phyloP scores from a whole-genome alignment of 2,797 vertebrate genomes.

The Atherinosoma microstoma region DNA sequence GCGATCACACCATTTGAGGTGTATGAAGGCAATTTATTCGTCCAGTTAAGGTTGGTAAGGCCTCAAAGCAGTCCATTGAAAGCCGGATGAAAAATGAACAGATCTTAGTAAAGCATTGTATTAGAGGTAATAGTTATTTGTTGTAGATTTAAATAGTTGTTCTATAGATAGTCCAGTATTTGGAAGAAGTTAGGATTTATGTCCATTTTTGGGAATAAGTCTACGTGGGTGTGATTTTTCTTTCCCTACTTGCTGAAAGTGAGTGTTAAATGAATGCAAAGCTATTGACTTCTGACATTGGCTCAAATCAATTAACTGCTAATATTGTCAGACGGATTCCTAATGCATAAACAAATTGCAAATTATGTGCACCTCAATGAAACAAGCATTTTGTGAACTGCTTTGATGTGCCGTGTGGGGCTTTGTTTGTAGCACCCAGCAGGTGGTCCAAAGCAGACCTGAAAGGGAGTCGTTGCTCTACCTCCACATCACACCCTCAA shows the following conservation, averaged over 20 bases:
- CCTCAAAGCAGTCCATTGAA: slow-evolving; percentile 65
- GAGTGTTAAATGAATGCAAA: slow-evolving; percentile 21
- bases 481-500: slow-evolving; percentile 46
- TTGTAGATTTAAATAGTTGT: slow-evolving; percentile 22
- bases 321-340: slow-evolving; percentile 35
- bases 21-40: slow-evolving; percentile 72
- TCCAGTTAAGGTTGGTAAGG: slow-evolving; percentile 67
- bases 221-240: rapidly evolving
- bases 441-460: slow-evolving; percentile 62
- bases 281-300: slow-evolving; percentile 33
- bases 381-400: slow-evolving; percentile 25
- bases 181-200: not conserved
- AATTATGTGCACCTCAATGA: slow-evolving; percentile 46
- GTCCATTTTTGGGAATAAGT: not conserved
- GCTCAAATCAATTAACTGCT: slow-evolving; percentile 32
- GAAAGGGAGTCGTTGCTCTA: slow-evolving; percentile 42
- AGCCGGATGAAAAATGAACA: slow-evolving; percentile 60
- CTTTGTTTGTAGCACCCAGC: slow-evolving; percentile 58
- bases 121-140: slow-evolving; percentile 14
- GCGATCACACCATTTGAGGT: slow-evolving; percentile 74
- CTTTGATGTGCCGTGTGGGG: slow-evolving; percentile 61
- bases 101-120: slow-evolving; percentile 43
- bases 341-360: slow-evolving; percentile 31
- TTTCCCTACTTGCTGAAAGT: slow-evolving; percentile 13
- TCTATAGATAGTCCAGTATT: slow-evolving; percentile 2